Evolutionary conservation across 1,140 invertebrate species (phyloP).

Genomic region (Aphaenogaster rudis): DNA sequence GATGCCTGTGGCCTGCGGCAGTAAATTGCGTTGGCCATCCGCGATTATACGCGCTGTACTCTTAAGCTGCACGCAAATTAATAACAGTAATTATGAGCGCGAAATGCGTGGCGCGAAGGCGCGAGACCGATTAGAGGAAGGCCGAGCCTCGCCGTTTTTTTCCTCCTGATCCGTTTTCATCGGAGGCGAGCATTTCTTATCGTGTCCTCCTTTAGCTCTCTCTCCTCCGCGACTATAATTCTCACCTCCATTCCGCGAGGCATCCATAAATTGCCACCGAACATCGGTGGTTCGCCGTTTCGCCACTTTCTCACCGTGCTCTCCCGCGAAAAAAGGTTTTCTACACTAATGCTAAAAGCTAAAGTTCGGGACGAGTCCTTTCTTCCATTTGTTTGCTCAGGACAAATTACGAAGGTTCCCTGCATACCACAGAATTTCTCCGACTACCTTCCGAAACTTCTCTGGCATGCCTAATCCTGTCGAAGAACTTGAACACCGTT

Average conservation of each 20-base stretch:
- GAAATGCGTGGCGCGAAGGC: neutral
- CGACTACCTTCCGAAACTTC: neutral
- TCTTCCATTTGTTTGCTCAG: slow-evolving; percentile 14
- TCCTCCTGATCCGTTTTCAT: slow-evolving; percentile 12
- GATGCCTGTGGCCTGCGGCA: slow-evolving; percentile 19
- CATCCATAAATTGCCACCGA: neutral
- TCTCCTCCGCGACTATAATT: neutral
- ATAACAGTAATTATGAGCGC: slow-evolving; percentile 41
- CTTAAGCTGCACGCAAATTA: slow-evolving; percentile 42
- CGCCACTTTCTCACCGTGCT: neutral
- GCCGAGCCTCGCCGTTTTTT: no score
- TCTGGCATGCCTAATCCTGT: neutral
- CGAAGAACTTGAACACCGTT: neutral
- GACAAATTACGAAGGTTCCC: slow-evolving; percentile 28
- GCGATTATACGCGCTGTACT: slow-evolving; percentile 42
- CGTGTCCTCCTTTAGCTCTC: neutral
- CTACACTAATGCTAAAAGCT: neutral
- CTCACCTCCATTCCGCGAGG: neutral
- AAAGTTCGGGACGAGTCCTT: neutral
- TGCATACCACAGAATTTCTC: neutral
- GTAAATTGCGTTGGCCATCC: slow-evolving; percentile 46
- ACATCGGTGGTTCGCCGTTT: neutral
- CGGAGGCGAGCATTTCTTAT: neutral
- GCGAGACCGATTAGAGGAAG: neutral
- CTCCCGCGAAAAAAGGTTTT: neutral